Conservation (phyloP, 2,888 invertebrate species). For the Nymphalis c-album region DNA sequence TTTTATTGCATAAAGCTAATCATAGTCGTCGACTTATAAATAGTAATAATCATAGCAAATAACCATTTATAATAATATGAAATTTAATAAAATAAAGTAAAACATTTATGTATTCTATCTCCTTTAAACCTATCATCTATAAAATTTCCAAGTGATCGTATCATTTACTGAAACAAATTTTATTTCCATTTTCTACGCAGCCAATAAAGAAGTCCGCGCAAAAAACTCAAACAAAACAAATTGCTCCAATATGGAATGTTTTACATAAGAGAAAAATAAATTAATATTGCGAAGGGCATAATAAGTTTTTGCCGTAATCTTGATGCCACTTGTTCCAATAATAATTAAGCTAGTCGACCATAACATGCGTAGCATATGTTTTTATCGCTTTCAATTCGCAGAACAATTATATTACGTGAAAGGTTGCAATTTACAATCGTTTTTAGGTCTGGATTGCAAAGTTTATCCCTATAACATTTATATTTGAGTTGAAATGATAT, state of each 20-base stretch:
- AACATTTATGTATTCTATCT: too few relatives aligned
- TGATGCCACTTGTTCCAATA: slow-evolving; percentile 21
- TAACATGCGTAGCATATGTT: background rate
- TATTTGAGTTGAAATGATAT: too few relatives aligned
- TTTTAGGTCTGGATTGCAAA: too few relatives aligned
- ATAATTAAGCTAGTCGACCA: background rate
- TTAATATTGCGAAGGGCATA: slow-evolving; percentile 13
- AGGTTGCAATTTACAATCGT: too few relatives aligned
- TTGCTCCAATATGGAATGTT: slow-evolving; percentile 11
- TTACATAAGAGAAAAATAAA: slow-evolving; percentile 16
- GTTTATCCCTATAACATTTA: too few relatives aligned
- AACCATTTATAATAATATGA: too few relatives aligned
- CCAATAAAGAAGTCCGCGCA: background rate
- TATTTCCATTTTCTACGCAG: background rate
- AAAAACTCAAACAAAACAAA: slow-evolving; percentile 9
- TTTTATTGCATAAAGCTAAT: too few relatives aligned
- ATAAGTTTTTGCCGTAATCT: slow-evolving; percentile 20
- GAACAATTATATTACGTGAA: too few relatives aligned
- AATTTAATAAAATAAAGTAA: too few relatives aligned
- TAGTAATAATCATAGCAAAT: too few relatives aligned
- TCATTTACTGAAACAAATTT: background rate
- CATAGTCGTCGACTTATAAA: too few relatives aligned
- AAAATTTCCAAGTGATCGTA: background rate
- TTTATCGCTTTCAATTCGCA: background rate
- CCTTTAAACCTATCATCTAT: background rate